Evolutionary conservation across 2,888 invertebrate species (phyloP).

Genomic region (Lysandra coridon): DNA sequence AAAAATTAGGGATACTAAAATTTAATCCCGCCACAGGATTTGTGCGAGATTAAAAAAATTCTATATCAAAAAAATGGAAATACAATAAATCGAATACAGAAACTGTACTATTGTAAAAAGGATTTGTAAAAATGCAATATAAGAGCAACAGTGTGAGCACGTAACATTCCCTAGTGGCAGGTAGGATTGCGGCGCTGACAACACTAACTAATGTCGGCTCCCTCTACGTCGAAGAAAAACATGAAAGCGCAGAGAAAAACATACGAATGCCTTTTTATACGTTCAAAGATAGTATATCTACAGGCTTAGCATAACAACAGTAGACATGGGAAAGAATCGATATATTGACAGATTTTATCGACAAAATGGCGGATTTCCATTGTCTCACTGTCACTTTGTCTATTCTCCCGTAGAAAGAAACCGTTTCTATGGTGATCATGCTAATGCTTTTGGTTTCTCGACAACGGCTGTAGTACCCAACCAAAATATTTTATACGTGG

Average conservation of each 20-base stretch:
- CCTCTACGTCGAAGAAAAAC: not conserved
- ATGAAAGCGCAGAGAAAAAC: not conserved
- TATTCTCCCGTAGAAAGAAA: no score
- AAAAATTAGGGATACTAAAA: not conserved
- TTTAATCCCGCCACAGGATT: not conserved
- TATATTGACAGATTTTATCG: no score
- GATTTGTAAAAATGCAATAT: slow-evolving; percentile 12
- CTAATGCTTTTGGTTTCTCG: no score
- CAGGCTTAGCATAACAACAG: no score
- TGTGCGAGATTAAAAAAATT: not conserved
- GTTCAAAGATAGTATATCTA: no score
- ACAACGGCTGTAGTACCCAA: no score
- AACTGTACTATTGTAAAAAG: slow-evolving; percentile 14
- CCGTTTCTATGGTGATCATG: no score
- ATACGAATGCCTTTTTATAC: not conserved
- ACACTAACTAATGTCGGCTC: not conserved
- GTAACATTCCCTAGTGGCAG: slow-evolving; percentile 25
- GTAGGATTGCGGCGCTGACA: slow-evolving; percentile 3
- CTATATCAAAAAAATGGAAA: not conserved
- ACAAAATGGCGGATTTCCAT: no score
- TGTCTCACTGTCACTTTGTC: no score
- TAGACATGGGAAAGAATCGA: no score
- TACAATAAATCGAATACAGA: slow-evolving; percentile 15
- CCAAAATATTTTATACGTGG: no score
- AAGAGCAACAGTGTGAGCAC: not conserved